phyloP scores from a whole-genome alignment of 2,797 vertebrate species.

The Epinephelus malabaricus region DNA sequence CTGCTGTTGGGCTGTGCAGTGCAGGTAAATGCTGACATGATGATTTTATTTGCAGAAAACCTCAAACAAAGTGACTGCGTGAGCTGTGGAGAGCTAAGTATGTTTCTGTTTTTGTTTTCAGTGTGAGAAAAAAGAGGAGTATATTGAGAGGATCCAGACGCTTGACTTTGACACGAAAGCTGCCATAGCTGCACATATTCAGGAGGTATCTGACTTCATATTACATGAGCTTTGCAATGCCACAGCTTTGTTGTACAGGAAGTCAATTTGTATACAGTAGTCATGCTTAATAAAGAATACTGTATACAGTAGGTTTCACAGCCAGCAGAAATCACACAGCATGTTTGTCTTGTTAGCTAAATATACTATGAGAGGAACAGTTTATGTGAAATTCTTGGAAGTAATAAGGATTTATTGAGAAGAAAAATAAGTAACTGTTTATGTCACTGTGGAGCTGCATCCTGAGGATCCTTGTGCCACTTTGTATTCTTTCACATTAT shows the following conservation, averaged over 20 bases:
- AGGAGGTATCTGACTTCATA: conserved; percentile 89
- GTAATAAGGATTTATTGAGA: neutral
- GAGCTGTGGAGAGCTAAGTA: conserved; percentile 8
- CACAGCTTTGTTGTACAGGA: neutral
- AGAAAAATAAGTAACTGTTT: neutral
- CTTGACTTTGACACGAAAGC: conserved; percentile 96
- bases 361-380: neutral
- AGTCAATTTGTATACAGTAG: neutral
- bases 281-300: neutral
- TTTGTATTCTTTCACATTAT: neutral
- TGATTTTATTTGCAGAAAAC: neutral
- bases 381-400: neutral
- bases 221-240: neutral
- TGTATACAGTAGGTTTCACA: neutral
- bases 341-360: neutral
- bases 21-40: conserved; percentile 87
- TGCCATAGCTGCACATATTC: conserved; percentile 94
- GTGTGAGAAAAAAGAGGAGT: conserved; percentile 96
- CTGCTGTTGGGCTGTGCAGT: conserved; percentile 96
- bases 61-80: neutral
- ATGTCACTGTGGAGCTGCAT: neutral
- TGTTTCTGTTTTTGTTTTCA: conserved; percentile 75
- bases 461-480: neutral
- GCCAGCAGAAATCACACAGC: too few species aligned
- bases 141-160: conserved; percentile 94